A percentile compares a stretch with the other conserved stretches of the same genome.
Conservation (phyloP, 2,888 invertebrate species). For the Invenusta paracnida region DNA sequence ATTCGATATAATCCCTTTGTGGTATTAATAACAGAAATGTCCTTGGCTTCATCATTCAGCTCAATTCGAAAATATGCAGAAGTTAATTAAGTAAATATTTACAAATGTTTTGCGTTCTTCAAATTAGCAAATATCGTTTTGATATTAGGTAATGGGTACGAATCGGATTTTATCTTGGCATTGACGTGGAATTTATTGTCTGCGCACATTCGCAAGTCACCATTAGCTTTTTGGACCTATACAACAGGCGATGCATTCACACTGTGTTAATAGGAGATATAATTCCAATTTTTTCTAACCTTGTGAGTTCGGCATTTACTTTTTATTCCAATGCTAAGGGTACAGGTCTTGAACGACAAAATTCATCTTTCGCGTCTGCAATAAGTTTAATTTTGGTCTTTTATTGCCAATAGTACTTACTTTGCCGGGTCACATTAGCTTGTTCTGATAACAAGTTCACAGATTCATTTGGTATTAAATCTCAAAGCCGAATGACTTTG, state of each 20-base stretch:
- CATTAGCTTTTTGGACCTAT: constrained; percentile 28
- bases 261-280: no score
- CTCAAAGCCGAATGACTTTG: background rate
- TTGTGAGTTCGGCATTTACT: no score
- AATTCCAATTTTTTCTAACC: no score
- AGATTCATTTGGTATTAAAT: background rate
- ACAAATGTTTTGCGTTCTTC: background rate
- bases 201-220: constrained; percentile 34
- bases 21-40: constrained; percentile 32
- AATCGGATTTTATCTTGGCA: constrained; percentile 32
- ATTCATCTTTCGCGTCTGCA: background rate
- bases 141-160: constrained; percentile 32
- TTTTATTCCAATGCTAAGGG: background rate
- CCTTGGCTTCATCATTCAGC: constrained; percentile 14
- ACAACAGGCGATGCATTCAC: constrained; percentile 32
- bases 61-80: constrained; percentile 36
- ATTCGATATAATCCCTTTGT: constrained; percentile 19
- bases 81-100: background rate
- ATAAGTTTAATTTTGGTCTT: background rate
- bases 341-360: background rate
- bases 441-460: background rate
- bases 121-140: background rate
- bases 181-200: constrained; percentile 33
- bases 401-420: background rate
- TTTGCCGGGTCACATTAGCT: background rate